Evolutionary conservation across 2,113 vertebrate genomes (phyloP).

Genomic region (Platichthys stellatus): DNA sequence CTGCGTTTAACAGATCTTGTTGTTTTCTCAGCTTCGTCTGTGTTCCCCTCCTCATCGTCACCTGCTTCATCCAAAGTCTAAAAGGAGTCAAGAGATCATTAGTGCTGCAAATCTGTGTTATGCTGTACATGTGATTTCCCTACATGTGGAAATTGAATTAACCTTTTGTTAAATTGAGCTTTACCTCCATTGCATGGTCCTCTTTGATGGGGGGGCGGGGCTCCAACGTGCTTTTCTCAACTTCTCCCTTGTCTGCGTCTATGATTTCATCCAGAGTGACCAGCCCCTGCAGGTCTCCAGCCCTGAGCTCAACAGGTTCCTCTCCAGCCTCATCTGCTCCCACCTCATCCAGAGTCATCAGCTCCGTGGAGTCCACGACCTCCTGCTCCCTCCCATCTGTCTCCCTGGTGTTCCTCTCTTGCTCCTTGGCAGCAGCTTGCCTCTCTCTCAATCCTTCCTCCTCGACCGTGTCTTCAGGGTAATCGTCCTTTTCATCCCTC

Average conservation of each 20-base stretch:
- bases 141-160: no score
- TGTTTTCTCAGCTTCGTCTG: neutral
- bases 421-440: conserved; percentile 16
- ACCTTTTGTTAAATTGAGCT: neutral
- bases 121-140: no score
- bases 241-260: conserved; percentile 41
- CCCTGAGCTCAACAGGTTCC: neutral
- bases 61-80: conserved; percentile 85
- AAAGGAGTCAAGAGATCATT: conserved; percentile 68
- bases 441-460: conserved; percentile 63
- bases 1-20: neutral
- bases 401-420: conserved; percentile 1
- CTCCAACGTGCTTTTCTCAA: neutral
- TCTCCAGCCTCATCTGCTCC: conserved; percentile 27
- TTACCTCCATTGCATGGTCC: conserved; percentile 72
- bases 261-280: conserved; percentile 57
- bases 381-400: neutral
- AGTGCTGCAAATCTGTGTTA: neutral
- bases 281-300: conserved; percentile 62
- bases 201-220: conserved; percentile 21
- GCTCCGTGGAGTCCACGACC: conserved; percentile 33
- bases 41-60: conserved; percentile 79
- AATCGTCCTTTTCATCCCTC: conserved; percentile 86
- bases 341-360: conserved; percentile 78
- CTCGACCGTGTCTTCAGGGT: conserved; percentile 86